These are phyloP conservation scores for Sarcophaga caerulescens DNA, from an alignment of 2,888 invertebrate genomes.

Conservation along the genomic window DNA sequence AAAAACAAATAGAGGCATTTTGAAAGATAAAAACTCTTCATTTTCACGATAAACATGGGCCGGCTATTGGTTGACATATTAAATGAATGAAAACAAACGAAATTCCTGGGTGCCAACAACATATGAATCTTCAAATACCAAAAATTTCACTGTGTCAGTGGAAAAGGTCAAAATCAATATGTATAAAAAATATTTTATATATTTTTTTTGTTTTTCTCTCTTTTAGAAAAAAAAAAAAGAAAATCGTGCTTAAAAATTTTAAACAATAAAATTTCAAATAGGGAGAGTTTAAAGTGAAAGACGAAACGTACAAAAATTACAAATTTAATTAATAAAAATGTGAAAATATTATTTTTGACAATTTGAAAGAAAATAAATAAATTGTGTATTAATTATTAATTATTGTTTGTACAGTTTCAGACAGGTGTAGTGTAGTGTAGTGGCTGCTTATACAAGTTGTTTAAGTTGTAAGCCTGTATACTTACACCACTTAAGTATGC, in stretches of 20 bases:
- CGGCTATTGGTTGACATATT: conserved; percentile 14
- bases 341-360: conserved; percentile 23
- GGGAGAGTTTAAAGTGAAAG: not conserved
- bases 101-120: not conserved
- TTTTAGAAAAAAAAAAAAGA: not conserved
- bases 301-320: not conserved
- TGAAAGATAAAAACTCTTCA: conserved; percentile 31
- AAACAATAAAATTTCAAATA: not conserved
- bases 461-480: not conserved
- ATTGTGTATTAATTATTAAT: conserved; percentile 25
- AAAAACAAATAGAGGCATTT: not conserved
- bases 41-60: not conserved
- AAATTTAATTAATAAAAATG: conserved; percentile 6
- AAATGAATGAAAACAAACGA: conserved; percentile 16
- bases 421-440: not conserved
- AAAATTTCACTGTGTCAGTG: conserved; percentile 67
- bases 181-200: not conserved
- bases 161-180: conserved; percentile 55
- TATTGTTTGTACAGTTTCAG: not conserved
- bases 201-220: conserved; percentile 5
- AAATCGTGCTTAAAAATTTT: no score
- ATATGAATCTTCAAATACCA: not conserved
- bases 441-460: conserved; percentile 15
- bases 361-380: not conserved
- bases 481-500: not conserved